Percentiles rank a stretch among this genome's conserved stretches.
Evolutionary conservation across 2,888 invertebrate species (phyloP).

Genomic region (Brachypalpus laphriformis): DNA sequence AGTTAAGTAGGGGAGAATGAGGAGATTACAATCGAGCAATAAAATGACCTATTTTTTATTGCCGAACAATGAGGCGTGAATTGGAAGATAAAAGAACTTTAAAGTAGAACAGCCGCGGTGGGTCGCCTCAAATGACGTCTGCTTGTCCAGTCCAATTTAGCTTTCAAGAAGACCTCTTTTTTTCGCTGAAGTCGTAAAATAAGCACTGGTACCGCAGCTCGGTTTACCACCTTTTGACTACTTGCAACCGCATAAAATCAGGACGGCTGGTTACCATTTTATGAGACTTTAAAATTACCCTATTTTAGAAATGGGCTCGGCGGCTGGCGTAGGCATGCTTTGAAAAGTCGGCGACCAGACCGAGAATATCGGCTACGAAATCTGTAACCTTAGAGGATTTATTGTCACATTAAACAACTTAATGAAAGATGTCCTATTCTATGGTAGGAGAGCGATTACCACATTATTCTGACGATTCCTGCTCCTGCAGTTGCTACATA

Average conservation of each 20-base stretch:
- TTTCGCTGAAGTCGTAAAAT: not conserved
- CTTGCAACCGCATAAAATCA: not conserved
- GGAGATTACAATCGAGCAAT: conserved; percentile 48
- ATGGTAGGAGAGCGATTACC: too few relatives aligned
- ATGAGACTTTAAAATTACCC: not conserved
- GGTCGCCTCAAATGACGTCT: not conserved
- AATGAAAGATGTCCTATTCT: too few relatives aligned
- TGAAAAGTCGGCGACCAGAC: too few relatives aligned
- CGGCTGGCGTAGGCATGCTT: too few relatives aligned
- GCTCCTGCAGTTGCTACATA: too few relatives aligned
- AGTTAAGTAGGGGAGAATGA: conserved; percentile 37
- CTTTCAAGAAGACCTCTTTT: not conserved
- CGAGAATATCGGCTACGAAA: too few relatives aligned
- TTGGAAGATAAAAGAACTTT: conserved; percentile 9
- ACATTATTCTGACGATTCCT: too few relatives aligned
- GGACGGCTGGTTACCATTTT: not conserved
- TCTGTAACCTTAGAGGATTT: too few relatives aligned
- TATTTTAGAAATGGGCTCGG: not conserved
- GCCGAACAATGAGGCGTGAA: conserved; percentile 58
- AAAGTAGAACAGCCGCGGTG: not conserved
- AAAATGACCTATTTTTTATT: conserved; percentile 65
- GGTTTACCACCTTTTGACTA: not conserved
- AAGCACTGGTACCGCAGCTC: not conserved
- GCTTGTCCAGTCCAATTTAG: not conserved
- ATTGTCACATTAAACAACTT: too few relatives aligned